Evolutionary conservation across 2,888 invertebrate species (phyloP).

Genomic region (Lycia hirtaria): DNA sequence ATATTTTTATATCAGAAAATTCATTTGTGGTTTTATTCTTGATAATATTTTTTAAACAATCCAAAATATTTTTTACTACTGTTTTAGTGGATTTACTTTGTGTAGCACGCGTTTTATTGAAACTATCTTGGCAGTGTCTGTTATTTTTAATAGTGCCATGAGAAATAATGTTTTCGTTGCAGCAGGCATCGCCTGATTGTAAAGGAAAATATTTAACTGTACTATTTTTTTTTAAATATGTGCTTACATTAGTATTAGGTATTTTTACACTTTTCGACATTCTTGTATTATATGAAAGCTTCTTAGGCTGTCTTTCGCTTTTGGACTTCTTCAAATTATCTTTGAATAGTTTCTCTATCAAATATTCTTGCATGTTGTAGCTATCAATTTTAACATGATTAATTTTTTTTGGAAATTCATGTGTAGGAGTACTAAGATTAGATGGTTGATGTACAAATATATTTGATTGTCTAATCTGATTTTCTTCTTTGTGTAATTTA

Average conservation of each 20-base stretch:
- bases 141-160: background rate
- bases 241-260: background rate
- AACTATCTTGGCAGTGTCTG: background rate
- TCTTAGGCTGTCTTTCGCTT: slow-evolving; percentile 13
- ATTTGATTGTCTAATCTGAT: background rate
- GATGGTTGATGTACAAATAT: background rate
- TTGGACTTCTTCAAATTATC: slow-evolving; percentile 23
- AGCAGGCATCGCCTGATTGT: slow-evolving; percentile 1
- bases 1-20: background rate
- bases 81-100: background rate
- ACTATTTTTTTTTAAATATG: background rate
- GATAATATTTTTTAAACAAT: background rate
- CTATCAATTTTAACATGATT: background rate
- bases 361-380: background rate
- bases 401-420: background rate
- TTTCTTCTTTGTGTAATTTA: background rate
- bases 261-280: slow-evolving; percentile 8
- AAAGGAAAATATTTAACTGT: background rate
- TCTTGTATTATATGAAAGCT: background rate
- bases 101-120: background rate
- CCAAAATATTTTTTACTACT: background rate
- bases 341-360: background rate
- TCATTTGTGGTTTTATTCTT: background rate
- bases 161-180: background rate
- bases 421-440: background rate